phyloP scores from a whole-genome alignment of 2,797 vertebrate species.

The Pteronotus mesoamericanus region DNA sequence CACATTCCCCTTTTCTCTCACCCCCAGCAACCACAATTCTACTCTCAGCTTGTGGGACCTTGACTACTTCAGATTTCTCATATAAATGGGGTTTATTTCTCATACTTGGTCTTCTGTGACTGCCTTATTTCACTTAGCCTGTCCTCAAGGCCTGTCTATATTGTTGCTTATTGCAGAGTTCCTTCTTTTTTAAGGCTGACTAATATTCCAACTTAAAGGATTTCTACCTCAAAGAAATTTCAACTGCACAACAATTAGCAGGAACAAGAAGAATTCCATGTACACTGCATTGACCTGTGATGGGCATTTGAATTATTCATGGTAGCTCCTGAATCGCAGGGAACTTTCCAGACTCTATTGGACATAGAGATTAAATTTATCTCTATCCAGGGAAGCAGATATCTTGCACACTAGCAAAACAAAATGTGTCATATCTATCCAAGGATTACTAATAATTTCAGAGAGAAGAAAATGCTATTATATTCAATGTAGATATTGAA shows the following conservation, averaged over 20 bases:
- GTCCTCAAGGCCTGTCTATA: background rate
- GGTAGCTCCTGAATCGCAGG: background rate
- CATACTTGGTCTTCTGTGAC: background rate
- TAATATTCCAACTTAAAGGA: background rate
- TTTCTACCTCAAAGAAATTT: background rate
- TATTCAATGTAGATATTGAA: background rate
- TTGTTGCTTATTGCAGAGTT: background rate
- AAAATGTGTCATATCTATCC: background rate
- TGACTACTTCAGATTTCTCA: background rate
- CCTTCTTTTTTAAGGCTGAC: background rate
- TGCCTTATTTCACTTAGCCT: background rate
- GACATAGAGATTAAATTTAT: background rate
- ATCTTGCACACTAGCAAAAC: background rate
- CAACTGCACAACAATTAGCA: background rate
- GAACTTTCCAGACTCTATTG: background rate
- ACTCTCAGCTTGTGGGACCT: background rate
- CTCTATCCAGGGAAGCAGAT: background rate
- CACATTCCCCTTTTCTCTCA: background rate
- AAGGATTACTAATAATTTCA: background rate
- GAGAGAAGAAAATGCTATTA: background rate
- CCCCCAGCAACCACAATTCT: background rate
- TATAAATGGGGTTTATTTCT: background rate
- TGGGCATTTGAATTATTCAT: background rate
- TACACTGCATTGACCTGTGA: background rate
- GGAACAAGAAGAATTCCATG: background rate